Conservation (phyloP, 2,797 vertebrate species). For the Margarornis squamiger region DNA sequence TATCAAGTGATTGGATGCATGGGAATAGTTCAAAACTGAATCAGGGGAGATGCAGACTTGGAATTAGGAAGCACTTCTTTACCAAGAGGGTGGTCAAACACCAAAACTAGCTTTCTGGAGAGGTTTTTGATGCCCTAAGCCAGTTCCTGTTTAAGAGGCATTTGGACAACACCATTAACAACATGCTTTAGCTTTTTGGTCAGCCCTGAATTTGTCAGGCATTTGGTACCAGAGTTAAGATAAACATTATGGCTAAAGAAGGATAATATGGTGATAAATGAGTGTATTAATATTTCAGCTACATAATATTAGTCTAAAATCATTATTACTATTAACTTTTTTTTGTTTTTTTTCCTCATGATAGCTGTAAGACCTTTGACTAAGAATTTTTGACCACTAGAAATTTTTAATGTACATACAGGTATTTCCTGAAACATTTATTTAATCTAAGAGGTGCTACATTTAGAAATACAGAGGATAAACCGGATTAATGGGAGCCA, state of each 20-base stretch:
- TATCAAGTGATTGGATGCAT: not conserved
- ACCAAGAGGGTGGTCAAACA: not conserved
- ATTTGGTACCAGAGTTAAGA: not conserved
- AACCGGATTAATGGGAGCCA: not conserved
- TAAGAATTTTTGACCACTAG: not conserved
- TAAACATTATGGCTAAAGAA: not conserved
- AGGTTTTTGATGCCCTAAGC: rapidly evolving
- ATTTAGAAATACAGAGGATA: not conserved
- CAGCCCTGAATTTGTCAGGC: not conserved
- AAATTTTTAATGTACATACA: not conserved
- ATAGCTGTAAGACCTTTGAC: not conserved
- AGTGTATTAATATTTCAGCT: not conserved
- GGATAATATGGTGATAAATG: not conserved
- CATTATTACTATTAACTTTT: not conserved
- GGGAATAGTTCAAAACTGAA: not conserved
- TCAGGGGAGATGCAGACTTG: not conserved
- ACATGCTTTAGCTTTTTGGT: not conserved
- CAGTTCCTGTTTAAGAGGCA: not conserved
- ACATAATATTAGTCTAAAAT: not conserved
- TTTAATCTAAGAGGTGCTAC: not conserved
- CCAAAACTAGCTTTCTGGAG: not conserved
- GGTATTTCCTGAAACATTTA: not conserved
- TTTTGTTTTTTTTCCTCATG: not conserved
- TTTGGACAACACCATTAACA: not conserved
- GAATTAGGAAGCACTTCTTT: not conserved